phyloP scores from a whole-genome alignment of 2,888 invertebrate species.

The Drosophila crucigera region DNA sequence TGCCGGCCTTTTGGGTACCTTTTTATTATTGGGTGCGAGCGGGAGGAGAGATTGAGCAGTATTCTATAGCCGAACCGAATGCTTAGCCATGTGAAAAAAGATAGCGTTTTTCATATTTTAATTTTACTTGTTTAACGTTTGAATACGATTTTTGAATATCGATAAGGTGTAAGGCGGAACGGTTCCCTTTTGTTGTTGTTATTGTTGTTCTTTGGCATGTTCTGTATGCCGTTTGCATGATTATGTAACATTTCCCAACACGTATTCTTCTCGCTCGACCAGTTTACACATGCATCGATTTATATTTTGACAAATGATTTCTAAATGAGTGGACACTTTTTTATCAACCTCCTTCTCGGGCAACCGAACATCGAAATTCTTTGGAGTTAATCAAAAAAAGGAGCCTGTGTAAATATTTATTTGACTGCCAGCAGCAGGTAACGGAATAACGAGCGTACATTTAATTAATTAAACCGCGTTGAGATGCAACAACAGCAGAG shows the following conservation, averaged over 20 bases:
- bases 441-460: conserved; percentile 36
- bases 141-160: conserved; percentile 76
- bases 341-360: conserved; percentile 2
- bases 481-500: conserved; percentile 45
- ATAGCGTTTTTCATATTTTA: conserved; percentile 81
- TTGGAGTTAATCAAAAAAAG: conserved; percentile 45
- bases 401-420: conserved; percentile 62
- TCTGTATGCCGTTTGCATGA: conserved; percentile 66
- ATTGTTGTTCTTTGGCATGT: conserved; percentile 36
- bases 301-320: conserved; percentile 82
- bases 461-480: conserved; percentile 75
- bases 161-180: conserved; percentile 69
- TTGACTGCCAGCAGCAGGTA: conserved; percentile 43
- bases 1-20: conserved; percentile 52
- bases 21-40: conserved; percentile 76
- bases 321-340: conserved; percentile 76
- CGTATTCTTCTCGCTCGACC: conserved; percentile 25
- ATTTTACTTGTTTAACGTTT: conserved; percentile 69
- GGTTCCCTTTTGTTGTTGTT: conserved; percentile 33
- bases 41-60: not conserved
- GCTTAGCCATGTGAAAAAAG: conserved; percentile 79
- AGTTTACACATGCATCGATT: conserved; percentile 55
- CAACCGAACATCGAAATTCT: not conserved
- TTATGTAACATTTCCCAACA: conserved; percentile 65
- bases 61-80: conserved; percentile 59